Conservation (phyloP, 1,140 invertebrate species). For the Apis florea region DNA sequence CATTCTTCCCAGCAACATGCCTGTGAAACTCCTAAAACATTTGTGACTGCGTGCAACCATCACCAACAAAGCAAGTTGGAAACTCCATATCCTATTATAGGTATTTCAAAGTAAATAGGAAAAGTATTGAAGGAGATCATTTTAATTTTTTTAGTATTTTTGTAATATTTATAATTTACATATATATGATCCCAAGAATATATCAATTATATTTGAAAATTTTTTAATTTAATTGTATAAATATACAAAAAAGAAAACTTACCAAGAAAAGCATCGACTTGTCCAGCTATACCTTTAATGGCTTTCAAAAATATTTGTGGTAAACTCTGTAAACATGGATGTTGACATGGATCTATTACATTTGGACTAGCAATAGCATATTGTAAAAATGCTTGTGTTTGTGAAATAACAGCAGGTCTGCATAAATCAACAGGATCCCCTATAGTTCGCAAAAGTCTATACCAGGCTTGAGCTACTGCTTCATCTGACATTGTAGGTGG, state of each 20-base stretch:
- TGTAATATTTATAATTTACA: not conserved
- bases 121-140: not conserved
- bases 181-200: constrained; percentile 13
- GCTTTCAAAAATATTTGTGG: constrained; percentile 96
- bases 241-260: constrained; percentile 67
- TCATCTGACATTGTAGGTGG: constrained; percentile 92
- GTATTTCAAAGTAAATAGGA: constrained; percentile 23
- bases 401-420: constrained; percentile 91
- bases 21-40: constrained; percentile 80
- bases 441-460: constrained; percentile 94
- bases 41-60: constrained; percentile 70
- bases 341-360: constrained; percentile 92
- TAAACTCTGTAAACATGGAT: constrained; percentile 92
- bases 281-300: constrained; percentile 94
- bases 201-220: not conserved
- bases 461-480: constrained; percentile 96
- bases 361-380: constrained; percentile 86
- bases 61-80: constrained; percentile 60
- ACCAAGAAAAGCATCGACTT: constrained; percentile 98
- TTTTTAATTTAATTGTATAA: not conserved
- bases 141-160: not conserved
- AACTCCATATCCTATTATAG: constrained; percentile 35
- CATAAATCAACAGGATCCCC: constrained; percentile 97
- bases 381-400: constrained; percentile 91
- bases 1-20: constrained; percentile 80